These are phyloP conservation scores for Tromatobia lineatoria DNA, from an alignment of 2,888 invertebrate species.

Conservation along the genomic window DNA sequence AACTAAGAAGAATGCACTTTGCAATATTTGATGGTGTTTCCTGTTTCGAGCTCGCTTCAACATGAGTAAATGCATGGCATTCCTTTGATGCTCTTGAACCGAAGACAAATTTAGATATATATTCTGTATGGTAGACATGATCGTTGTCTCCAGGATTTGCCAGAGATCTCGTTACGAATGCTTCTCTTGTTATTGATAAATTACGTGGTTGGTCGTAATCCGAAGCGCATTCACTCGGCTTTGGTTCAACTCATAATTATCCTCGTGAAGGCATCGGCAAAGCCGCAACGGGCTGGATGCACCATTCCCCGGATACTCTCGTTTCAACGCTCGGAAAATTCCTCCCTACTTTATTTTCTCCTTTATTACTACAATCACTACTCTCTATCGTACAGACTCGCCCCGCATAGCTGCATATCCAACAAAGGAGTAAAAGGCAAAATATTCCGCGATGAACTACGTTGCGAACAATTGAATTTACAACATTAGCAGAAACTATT, in stretches of 20 bases:
- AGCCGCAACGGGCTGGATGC: not conserved
- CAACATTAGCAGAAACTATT: no score
- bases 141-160: constrained; percentile 4
- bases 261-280: constrained; percentile 1
- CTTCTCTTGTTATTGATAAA: constrained; percentile 57
- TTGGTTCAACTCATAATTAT: constrained; percentile 45
- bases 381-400: no score
- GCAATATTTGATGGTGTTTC: not conserved
- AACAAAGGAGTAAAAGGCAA: no score
- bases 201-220: constrained; percentile 44
- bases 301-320: constrained; percentile 21
- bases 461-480: no score
- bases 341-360: not conserved
- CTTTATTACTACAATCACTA: not conserved
- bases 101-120: not conserved
- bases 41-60: not conserved
- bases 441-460: no score
- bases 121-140: not conserved
- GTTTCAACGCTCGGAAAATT: constrained; percentile 2
- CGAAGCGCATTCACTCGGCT: constrained; percentile 41
- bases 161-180: constrained; percentile 46
- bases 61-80: not conserved
- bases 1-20: not conserved
- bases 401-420: no score
- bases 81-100: not conserved